Conservation (phyloP, 2,113 vertebrate genomes). For the Hippocampus zosterae region DNA sequence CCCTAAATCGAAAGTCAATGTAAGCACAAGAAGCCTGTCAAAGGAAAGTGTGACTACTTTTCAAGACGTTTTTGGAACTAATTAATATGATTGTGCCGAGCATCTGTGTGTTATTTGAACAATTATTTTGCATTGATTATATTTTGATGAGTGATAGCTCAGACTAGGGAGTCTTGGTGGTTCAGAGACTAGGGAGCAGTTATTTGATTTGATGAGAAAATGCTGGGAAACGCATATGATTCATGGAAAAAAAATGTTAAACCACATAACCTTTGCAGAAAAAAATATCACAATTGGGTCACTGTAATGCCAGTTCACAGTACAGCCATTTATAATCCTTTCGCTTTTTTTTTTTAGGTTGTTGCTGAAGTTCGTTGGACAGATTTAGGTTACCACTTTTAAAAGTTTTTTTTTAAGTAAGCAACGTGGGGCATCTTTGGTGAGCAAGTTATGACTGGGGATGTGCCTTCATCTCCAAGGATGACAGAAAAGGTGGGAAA, state of each 20-base stretch:
- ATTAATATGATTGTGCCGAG: not conserved
- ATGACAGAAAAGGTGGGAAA: constrained; percentile 13
- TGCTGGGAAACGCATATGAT: not conserved
- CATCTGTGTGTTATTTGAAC: too few relatives aligned
- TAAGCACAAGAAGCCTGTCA: not conserved
- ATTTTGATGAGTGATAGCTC: too few relatives aligned
- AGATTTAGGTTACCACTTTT: not conserved
- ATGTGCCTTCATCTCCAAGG: not conserved
- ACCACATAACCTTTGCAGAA: too few relatives aligned
- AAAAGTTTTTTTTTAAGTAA: not conserved
- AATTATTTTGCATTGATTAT: too few relatives aligned
- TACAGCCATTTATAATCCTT: not conserved
- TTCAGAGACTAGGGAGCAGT: not conserved
- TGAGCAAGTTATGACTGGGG: not conserved
- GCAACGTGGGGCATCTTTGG: not conserved
- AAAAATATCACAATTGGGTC: too few relatives aligned
- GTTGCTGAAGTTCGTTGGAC: not conserved
- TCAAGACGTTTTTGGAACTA: not conserved
- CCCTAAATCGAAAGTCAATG: not conserved
- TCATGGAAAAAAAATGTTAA: too few relatives aligned
- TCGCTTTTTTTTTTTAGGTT: not conserved
- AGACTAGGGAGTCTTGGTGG: too few relatives aligned
- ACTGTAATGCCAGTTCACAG: too few relatives aligned
- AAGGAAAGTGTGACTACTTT: not conserved
- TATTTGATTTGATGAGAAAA: not conserved